Percentiles rank a stretch among this genome's conserved stretches.
Conservation (phyloP, 2,113 vertebrate genomes). For the Otis tarda region DNA sequence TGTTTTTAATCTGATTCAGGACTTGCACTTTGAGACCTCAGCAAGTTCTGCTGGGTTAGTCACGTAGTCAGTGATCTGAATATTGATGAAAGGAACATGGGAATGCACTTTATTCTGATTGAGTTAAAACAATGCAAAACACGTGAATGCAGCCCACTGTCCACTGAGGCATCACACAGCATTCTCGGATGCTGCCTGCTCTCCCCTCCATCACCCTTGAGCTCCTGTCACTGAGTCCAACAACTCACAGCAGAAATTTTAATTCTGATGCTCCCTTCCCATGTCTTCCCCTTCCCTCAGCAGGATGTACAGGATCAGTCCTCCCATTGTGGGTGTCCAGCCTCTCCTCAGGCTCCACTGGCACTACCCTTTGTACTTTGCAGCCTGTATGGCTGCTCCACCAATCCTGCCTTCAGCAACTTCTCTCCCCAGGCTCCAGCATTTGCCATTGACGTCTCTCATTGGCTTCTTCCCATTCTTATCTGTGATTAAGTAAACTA, state of each 20-base stretch:
- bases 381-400: background rate
- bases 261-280: background rate
- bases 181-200: background rate
- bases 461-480: background rate
- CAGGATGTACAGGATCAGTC: background rate
- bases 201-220: background rate
- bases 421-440: background rate
- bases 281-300: background rate
- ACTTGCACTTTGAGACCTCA: background rate
- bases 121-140: background rate
- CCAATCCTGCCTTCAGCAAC: background rate
- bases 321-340: background rate
- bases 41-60: background rate
- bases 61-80: background rate
- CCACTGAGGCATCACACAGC: background rate
- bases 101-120: background rate
- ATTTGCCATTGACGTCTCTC: background rate
- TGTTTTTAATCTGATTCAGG: background rate
- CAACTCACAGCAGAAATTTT: background rate
- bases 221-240: background rate
- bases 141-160: background rate
- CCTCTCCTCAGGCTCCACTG: background rate
- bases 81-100: background rate
- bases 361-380: background rate
- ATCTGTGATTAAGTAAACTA: background rate